Percentiles rank a stretch among this genome's conserved stretches.
These are phyloP conservation scores for Cossypha caffra DNA, from an alignment of 2,797 vertebrate genomes.

Conservation along the genomic window DNA sequence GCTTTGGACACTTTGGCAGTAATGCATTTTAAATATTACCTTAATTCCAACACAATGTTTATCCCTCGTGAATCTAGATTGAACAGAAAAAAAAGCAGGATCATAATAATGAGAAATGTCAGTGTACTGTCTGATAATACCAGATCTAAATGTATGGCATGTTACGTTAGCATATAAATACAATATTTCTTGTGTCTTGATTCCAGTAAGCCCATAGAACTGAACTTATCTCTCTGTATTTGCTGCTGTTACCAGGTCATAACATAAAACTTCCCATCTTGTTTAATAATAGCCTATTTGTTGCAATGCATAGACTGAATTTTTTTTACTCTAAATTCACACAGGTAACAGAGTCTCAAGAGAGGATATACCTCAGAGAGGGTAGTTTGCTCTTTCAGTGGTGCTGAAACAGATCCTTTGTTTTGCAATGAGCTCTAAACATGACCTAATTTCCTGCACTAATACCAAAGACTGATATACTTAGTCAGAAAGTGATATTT, in stretches of 20 bases:
- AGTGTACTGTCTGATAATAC: not conserved
- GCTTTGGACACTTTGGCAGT: not conserved
- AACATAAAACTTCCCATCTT: not conserved
- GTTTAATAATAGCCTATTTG: not conserved
- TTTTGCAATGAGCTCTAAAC: not conserved
- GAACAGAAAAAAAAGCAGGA: not conserved
- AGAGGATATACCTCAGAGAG: not conserved
- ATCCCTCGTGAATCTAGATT: not conserved
- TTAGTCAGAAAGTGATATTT: not conserved
- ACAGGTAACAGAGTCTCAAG: not conserved
- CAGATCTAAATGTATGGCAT: not conserved
- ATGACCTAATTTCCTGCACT: not conserved
- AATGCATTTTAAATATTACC: not conserved
- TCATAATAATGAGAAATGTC: not conserved
- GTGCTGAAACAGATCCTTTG: not conserved
- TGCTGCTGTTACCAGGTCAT: not conserved
- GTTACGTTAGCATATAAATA: constrained; percentile 12
- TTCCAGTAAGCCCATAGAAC: not conserved
- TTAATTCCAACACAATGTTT: not conserved
- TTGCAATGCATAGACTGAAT: not conserved
- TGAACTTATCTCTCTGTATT: not conserved
- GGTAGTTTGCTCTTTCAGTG: not conserved
- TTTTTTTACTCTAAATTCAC: not conserved
- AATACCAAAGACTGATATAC: not conserved
- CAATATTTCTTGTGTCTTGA: not conserved